phyloP scores from a whole-genome alignment of 1,140 invertebrate species.

The Drosophila insularis region DNA sequence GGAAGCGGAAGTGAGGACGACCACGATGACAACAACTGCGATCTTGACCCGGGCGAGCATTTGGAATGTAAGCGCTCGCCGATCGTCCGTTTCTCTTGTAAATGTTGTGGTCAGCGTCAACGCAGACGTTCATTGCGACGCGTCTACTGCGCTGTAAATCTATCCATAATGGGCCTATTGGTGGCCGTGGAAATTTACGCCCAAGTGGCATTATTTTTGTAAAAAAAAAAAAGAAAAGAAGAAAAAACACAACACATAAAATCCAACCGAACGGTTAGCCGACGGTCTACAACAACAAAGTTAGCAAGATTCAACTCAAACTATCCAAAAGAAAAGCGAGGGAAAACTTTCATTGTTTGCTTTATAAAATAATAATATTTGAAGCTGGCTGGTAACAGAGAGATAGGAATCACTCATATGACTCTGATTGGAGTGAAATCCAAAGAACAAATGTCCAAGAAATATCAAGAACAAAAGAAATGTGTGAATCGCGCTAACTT shows the following conservation, averaged over 20 bases:
- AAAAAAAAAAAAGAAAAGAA: constrained; percentile 36
- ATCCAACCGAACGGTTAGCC: not conserved
- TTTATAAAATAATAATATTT: no score
- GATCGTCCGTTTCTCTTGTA: constrained; percentile 34
- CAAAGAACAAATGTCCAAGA: not conserved
- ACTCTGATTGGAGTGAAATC: not conserved
- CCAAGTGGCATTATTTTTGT: constrained; percentile 76
- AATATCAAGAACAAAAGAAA: not conserved
- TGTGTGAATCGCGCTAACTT: no score
- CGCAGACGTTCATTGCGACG: constrained; percentile 82
- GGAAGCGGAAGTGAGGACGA: constrained; percentile 7
- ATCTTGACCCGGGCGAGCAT: constrained; percentile 50
- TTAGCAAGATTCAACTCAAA: not conserved
- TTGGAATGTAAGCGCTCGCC: constrained; percentile 38
- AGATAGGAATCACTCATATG: not conserved
- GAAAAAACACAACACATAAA: not conserved
- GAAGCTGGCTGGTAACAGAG: not conserved
- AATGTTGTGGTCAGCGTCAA: constrained; percentile 76
- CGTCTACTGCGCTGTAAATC: constrained; percentile 81
- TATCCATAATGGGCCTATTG: constrained; percentile 70
- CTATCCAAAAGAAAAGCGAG: no score
- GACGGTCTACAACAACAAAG: not conserved
- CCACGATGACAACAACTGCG: constrained; percentile 33
- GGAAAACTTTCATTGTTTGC: not conserved
- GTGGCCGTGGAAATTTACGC: constrained; percentile 79